Percentiles rank a stretch among this genome's conserved stretches.
These are phyloP conservation scores for Pao palembangensis DNA, from an alignment of 2,113 vertebrate genomes.

Conservation along the genomic window DNA sequence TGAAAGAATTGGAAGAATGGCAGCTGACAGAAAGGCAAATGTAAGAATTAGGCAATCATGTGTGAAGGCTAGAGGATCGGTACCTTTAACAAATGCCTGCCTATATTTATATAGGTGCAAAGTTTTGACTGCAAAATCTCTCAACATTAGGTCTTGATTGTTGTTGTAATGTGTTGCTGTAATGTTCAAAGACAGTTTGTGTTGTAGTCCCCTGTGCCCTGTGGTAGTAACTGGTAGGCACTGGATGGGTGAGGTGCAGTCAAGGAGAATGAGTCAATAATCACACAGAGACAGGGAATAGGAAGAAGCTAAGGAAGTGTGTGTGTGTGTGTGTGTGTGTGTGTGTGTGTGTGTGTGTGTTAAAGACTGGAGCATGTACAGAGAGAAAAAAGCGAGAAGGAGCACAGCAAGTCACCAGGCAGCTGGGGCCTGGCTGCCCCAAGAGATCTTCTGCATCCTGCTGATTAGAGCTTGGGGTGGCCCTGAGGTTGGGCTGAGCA, in stretches of 20 bases:
- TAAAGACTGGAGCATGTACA: neutral
- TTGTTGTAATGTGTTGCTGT: conserved; percentile 33
- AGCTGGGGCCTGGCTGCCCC: conserved; percentile 56
- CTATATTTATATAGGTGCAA: too few species aligned
- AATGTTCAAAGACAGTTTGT: conserved; percentile 30
- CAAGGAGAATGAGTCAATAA: conserved; percentile 69
- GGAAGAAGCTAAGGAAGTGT: conserved; percentile 54
- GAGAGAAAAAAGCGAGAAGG: conserved; percentile 18
- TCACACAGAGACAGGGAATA: conserved; percentile 54
- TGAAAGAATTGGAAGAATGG: conserved; percentile 29
- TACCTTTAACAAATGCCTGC: neutral
- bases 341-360: conserved; percentile 18
- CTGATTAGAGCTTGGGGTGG: conserved; percentile 71
- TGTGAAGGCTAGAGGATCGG: conserved; percentile 21
- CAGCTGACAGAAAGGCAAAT: conserved; percentile 36
- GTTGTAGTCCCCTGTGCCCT: conserved; percentile 48
- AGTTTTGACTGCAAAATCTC: neutral
- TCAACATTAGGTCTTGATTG: neutral
- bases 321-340: conserved; percentile 20
- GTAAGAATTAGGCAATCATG: conserved; percentile 36
- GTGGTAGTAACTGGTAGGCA: conserved; percentile 64
- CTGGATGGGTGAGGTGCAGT: conserved; percentile 64
- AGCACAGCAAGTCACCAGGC: conserved; percentile 63
- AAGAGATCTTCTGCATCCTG: conserved; percentile 72
- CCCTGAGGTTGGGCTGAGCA: conserved; percentile 56